phyloP scores from a whole-genome alignment of 2,888 invertebrate species.

The Sesia apiformis region DNA sequence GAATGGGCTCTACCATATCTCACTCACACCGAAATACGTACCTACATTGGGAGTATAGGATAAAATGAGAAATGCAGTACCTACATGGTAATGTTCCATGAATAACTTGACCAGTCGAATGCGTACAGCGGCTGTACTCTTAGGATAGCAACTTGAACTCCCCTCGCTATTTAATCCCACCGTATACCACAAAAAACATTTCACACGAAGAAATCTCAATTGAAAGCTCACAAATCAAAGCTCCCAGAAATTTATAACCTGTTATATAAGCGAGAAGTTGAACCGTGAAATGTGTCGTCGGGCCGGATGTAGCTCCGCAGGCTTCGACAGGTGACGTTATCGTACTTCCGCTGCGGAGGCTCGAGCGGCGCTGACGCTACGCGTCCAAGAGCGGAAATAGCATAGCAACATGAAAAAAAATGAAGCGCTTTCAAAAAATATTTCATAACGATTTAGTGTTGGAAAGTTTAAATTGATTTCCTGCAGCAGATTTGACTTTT shows the following conservation, averaged over 20 bases:
- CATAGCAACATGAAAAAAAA: background rate
- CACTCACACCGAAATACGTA: too few relatives aligned
- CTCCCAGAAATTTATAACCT: background rate
- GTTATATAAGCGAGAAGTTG: background rate
- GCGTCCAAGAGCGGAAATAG: background rate
- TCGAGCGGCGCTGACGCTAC: background rate
- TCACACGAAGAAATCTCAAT: background rate
- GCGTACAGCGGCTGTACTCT: too few relatives aligned
- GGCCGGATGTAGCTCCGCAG: background rate
- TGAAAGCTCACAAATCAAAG: background rate
- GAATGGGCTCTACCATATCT: too few relatives aligned
- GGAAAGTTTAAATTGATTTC: too few relatives aligned
- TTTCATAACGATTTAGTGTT: too few relatives aligned
- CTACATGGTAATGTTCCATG: too few relatives aligned
- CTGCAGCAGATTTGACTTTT: too few relatives aligned
- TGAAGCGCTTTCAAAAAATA: too few relatives aligned
- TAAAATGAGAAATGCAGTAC: too few relatives aligned
- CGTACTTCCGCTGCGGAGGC: conserved; percentile 4
- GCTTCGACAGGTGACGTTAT: conserved; percentile 2
- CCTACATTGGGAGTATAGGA: too few relatives aligned
- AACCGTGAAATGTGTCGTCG: background rate
- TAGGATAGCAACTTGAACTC: too few relatives aligned
- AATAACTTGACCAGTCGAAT: too few relatives aligned
- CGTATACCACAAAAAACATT: background rate
- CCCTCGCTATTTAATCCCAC: background rate